Percentiles rank a stretch among this genome's conserved stretches.
Conservation (phyloP, 2,888 invertebrate species). For the Frankliniella fusca region DNA sequence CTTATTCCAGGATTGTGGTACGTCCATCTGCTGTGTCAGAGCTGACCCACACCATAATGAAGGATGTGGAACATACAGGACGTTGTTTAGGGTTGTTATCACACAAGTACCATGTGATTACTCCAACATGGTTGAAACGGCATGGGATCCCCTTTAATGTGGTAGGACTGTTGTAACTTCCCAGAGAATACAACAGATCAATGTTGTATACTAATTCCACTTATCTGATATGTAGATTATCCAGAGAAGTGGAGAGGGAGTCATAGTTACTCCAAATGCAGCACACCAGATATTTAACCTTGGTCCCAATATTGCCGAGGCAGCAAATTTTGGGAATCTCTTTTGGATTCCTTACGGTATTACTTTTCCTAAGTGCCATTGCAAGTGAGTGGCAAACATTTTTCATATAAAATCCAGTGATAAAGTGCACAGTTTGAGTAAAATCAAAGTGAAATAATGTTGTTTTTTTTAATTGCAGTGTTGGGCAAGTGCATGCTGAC, state of each 20-base stretch:
- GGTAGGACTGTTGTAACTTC: background rate
- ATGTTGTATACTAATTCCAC: background rate
- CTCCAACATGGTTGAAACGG: background rate
- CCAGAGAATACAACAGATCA: background rate
- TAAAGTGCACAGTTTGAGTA: background rate
- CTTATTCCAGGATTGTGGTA: background rate
- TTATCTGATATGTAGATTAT: background rate
- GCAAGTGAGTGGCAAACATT: background rate
- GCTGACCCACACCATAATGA: background rate
- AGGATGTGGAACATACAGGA: background rate
- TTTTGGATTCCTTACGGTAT: background rate
- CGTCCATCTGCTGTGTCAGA: background rate
- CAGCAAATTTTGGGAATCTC: background rate
- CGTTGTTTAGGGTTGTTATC: background rate
- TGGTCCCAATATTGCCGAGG: background rate
- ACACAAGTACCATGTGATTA: background rate
- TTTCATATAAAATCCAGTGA: background rate
- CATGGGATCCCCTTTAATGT: background rate
- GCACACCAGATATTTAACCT: background rate
- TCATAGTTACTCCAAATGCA: background rate
- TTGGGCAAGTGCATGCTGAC: background rate
- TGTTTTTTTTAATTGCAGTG: background rate
- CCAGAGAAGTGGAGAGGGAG: background rate
- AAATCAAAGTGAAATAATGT: background rate
- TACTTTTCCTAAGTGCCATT: background rate